Evolutionary conservation across 1,140 invertebrate genomes (phyloP).

Genomic region (Rhyzopertha dominica): DNA sequence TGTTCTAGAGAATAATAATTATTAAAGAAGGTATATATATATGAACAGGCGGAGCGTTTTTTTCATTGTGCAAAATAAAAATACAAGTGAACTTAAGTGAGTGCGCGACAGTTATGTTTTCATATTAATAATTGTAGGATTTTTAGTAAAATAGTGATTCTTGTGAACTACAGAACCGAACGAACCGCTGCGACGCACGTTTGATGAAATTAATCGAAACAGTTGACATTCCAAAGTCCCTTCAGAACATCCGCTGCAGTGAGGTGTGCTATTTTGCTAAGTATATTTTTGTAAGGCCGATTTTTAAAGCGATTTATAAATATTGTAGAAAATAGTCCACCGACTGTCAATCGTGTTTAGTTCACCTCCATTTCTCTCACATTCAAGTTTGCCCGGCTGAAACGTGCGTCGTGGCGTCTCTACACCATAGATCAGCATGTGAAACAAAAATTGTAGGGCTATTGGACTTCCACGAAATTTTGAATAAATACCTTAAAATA

Average conservation of each 20-base stretch:
- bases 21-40: conserved; percentile 35
- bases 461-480: conserved; percentile 48
- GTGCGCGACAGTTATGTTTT: conserved; percentile 36
- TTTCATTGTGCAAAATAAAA: conserved; percentile 32
- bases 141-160: conserved; percentile 39
- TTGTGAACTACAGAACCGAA: too few species aligned
- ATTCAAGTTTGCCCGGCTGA: conserved; percentile 10
- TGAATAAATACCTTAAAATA: conserved; percentile 46
- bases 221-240: too few species aligned
- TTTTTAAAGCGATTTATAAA: conserved; percentile 27
- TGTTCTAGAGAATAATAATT: conserved; percentile 39
- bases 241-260: too few species aligned
- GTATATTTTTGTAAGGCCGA: conserved; percentile 39
- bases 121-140: conserved; percentile 33
- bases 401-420: conserved; percentile 13
- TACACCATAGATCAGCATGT: conserved; percentile 37
- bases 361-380: too few species aligned
- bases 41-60: conserved; percentile 28
- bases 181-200: too few species aligned
- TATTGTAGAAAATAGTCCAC: conserved; percentile 41
- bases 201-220: too few species aligned
- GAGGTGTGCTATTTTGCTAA: conserved; percentile 41
- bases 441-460: conserved; percentile 44
- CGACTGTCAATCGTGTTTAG: conserved; percentile 21
- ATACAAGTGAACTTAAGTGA: conserved; percentile 38